Evolutionary conservation across 2,113 vertebrate species (phyloP).

Genomic region (Platichthys stellatus): DNA sequence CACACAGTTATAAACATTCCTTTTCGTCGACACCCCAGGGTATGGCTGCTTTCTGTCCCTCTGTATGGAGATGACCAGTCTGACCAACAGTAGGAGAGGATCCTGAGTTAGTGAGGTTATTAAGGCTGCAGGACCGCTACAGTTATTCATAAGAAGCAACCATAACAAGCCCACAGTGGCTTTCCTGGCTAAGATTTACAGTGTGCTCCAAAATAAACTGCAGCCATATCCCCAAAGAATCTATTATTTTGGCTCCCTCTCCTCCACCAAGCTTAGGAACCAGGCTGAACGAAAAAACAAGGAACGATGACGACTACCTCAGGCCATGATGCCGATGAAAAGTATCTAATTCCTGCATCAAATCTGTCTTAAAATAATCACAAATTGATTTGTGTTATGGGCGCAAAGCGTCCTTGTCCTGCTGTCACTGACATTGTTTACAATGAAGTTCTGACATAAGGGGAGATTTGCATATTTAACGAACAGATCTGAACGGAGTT

Average conservation of each 20-base stretch:
- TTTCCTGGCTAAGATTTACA: constrained; percentile 60
- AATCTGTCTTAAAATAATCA: constrained; percentile 15
- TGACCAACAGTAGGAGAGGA: constrained; percentile 34
- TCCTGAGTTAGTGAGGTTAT: constrained; percentile 57
- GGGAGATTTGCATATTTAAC: constrained; percentile 56
- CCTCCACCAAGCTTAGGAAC: constrained; percentile 57
- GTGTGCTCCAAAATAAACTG: constrained; percentile 43
- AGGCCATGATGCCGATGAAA: not conserved
- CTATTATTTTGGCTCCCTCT: constrained; percentile 59
- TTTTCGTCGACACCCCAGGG: constrained; percentile 36
- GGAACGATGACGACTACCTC: constrained; percentile 19
- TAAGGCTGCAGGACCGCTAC: constrained; percentile 53
- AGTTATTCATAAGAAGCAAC: constrained; percentile 53
- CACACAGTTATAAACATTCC: constrained; percentile 64
- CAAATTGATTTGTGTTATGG: not conserved
- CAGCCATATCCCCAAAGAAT: constrained; percentile 56
- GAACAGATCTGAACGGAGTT: constrained; percentile 37
- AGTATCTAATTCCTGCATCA: not conserved
- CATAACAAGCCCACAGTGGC: constrained; percentile 56
- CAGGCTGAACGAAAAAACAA: constrained; percentile 33
- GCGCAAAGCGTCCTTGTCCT: constrained; percentile 7
- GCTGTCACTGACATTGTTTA: constrained; percentile 7
- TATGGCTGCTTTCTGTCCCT: constrained; percentile 31
- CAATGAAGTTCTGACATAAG: constrained; percentile 8
- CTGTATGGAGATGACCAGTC: constrained; percentile 42